phyloP scores from a whole-genome alignment of 2,113 vertebrate species.

The Coturnix japonica region DNA sequence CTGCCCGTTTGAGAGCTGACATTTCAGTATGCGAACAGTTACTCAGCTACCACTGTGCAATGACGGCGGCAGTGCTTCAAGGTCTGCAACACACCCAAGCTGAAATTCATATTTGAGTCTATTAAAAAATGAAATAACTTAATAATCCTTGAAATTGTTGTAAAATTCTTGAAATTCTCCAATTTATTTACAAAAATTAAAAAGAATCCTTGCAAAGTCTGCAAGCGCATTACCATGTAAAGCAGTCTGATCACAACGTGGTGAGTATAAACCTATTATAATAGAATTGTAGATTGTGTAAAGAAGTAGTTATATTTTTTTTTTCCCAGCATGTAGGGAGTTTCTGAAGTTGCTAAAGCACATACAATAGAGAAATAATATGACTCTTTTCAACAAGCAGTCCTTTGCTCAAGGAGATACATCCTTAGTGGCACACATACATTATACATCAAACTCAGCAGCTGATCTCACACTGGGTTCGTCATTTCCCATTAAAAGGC shows the following conservation, averaged over 20 bases:
- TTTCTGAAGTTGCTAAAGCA: background rate
- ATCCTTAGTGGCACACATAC: background rate
- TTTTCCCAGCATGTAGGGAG: background rate
- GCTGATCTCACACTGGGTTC: background rate
- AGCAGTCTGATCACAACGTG: background rate
- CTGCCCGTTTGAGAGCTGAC: background rate
- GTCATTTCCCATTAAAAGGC: constrained; percentile 1
- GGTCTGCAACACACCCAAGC: background rate
- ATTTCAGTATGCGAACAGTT: background rate
- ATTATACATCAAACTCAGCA: background rate
- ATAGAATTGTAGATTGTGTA: background rate
- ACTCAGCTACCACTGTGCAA: background rate
- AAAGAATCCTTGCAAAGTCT: background rate
- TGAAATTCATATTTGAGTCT: background rate
- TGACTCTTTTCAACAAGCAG: background rate
- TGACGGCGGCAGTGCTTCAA: background rate
- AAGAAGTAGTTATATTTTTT: background rate
- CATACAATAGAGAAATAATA: background rate
- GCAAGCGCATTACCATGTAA: background rate
- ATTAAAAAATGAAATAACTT: background rate
- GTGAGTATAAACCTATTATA: background rate
- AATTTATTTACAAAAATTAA: background rate
- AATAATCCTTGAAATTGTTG: background rate
- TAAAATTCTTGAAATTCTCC: background rate
- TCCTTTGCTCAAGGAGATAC: background rate